Evolutionary conservation across 2,797 vertebrate genomes (phyloP).

Genomic region (Diglossa cyanea): DNA sequence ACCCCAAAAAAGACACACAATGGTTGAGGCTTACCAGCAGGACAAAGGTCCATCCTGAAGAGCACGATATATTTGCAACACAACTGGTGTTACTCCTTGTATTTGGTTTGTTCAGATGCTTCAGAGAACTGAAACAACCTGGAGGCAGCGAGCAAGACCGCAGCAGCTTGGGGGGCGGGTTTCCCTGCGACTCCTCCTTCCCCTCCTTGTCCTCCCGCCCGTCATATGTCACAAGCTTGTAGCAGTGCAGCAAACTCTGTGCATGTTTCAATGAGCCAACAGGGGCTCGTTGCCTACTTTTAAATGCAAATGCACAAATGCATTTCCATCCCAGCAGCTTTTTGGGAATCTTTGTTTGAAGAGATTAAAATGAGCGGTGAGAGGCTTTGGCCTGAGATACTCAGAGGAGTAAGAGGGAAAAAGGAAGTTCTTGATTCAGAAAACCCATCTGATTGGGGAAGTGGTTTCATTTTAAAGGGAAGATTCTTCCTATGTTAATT

Average conservation of each 20-base stretch:
- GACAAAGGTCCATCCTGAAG: constrained; percentile 52
- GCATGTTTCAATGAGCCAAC: background rate
- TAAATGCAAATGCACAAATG: background rate
- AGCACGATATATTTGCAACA: background rate
- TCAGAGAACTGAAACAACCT: constrained; percentile 23
- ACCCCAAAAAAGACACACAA: background rate
- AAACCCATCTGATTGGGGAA: background rate
- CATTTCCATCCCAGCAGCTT: background rate
- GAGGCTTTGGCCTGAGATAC: background rate
- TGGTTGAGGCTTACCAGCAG: constrained; percentile 24
- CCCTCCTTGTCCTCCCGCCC: background rate
- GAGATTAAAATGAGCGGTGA: background rate
- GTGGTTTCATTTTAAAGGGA: constrained; percentile 7
- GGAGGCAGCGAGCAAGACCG: background rate
- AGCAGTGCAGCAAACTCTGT: background rate
- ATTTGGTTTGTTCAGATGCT: background rate
- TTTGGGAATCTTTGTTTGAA: background rate
- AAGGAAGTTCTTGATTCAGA: constrained; percentile 31
- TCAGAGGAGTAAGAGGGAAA: background rate
- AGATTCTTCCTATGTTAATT: background rate
- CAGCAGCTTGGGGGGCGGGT: background rate
- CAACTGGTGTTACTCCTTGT: background rate
- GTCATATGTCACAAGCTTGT: background rate
- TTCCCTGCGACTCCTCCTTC: constrained; percentile 36
- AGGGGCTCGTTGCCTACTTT: background rate